phyloP scores from a whole-genome alignment of 2,888 invertebrate genomes.

The Prosapia bicincta region DNA sequence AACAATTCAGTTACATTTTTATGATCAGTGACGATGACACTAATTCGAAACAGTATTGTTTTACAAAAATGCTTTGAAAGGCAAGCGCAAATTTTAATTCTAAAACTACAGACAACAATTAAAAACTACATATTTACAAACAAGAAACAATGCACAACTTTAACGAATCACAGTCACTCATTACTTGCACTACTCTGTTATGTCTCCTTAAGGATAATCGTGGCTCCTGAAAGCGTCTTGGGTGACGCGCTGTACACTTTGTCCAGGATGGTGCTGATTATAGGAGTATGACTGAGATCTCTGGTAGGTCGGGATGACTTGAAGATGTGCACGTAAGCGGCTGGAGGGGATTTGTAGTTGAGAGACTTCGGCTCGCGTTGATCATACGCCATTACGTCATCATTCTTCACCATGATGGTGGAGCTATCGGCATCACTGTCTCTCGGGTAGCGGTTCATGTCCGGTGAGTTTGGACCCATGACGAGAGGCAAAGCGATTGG shows the following conservation, averaged over 20 bases:
- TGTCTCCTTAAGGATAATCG: not conserved
- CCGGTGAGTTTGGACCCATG: not conserved
- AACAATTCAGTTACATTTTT: too few relatives aligned
- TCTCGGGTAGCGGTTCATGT: not conserved
- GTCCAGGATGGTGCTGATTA: not conserved
- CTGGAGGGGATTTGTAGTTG: not conserved
- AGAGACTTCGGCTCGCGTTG: not conserved
- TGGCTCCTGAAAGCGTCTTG: not conserved
- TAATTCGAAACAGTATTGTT: too few relatives aligned
- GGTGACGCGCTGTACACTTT: not conserved
- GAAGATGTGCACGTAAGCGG: not conserved
- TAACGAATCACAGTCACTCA: not conserved
- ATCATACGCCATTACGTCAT: not conserved
- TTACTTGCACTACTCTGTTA: not conserved
- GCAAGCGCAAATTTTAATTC: too few relatives aligned
- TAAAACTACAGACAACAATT: too few relatives aligned
- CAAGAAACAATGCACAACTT: not conserved
- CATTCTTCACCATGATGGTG: not conserved
- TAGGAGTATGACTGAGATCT: not conserved
- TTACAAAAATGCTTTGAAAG: too few relatives aligned
- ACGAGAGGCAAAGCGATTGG: not conserved
- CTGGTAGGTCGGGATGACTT: not conserved
- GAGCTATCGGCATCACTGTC: not conserved
- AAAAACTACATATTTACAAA: not conserved
- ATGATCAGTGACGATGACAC: too few relatives aligned